A percentile compares a stretch with the other conserved stretches of the same genome.
Conservation (phyloP, 1,140 invertebrate species). For the Leptopilina boulardi region DNA sequence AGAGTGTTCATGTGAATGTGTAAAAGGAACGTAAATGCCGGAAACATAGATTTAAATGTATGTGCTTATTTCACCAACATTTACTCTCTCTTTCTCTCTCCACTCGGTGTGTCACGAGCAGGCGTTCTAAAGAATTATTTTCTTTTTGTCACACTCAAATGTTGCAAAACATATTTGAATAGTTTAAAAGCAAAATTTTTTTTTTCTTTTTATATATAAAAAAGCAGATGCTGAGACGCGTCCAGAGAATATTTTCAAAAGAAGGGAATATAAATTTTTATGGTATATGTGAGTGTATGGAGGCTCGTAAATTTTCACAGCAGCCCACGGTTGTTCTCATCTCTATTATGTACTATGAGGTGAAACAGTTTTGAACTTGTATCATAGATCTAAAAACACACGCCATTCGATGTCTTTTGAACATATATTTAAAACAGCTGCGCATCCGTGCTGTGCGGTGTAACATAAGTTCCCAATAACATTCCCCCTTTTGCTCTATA, state of each 20-base stretch:
- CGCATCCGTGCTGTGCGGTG: no score
- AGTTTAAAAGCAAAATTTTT: not conserved
- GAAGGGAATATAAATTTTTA: slow-evolving; percentile 34
- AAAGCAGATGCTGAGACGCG: not conserved
- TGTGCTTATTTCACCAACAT: not conserved
- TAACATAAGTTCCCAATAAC: not conserved
- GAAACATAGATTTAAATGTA: slow-evolving; percentile 10
- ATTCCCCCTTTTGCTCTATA: no score
- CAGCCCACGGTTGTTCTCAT: not conserved
- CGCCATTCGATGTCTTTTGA: slow-evolving; percentile 1
- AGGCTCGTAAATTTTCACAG: not conserved
- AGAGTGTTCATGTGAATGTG: not conserved
- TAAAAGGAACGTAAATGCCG: not conserved
- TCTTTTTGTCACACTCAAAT: slow-evolving; percentile 6
- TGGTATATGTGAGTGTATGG: not conserved
- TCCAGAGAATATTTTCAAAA: slow-evolving; percentile 21
- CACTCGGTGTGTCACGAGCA: not conserved
- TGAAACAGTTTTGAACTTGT: not conserved
- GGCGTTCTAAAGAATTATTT: slow-evolving; percentile 30
- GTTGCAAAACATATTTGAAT: slow-evolving; percentile 32
- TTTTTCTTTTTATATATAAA: not conserved
- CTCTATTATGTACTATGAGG: not conserved
- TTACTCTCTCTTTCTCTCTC: not conserved
- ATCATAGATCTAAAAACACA: slow-evolving; percentile 13
- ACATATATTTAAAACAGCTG: slow-evolving; percentile 10